Evolutionary conservation across 1,140 invertebrate species (phyloP).

Genomic region (Drosophila aff.): DNA sequence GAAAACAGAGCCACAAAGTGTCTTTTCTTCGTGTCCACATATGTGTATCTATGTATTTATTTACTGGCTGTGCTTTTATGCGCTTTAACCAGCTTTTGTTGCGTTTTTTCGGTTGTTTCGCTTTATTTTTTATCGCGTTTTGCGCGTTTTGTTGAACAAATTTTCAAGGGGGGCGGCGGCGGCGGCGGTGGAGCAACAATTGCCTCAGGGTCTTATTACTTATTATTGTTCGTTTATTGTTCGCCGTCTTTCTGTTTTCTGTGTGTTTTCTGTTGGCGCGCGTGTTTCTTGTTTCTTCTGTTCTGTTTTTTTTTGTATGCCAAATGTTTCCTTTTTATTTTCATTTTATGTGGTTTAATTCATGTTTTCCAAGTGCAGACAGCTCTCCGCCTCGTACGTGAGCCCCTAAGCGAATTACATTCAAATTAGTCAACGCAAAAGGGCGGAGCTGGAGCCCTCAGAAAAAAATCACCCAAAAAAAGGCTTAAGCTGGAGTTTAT

Average conservation of each 20-base stretch:
- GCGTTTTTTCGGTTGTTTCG: slow-evolving; percentile 10
- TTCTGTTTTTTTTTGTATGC: slow-evolving; percentile 2
- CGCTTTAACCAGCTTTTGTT: slow-evolving; percentile 41
- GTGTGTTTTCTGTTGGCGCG: slow-evolving; percentile 48
- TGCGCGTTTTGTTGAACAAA: slow-evolving; percentile 53
- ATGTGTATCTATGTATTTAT: slow-evolving; percentile 28
- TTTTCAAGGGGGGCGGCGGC: slow-evolving; percentile 17
- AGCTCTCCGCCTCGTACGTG: slow-evolving; percentile 38
- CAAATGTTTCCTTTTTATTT: slow-evolving; percentile 31
- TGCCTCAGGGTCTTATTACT: slow-evolving; percentile 71
- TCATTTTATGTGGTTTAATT: slow-evolving; percentile 46
- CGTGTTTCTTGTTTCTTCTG: slow-evolving; percentile 21
- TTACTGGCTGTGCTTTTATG: slow-evolving; percentile 36
- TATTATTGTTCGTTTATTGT: slow-evolving; percentile 78
- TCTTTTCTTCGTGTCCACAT: slow-evolving; percentile 44
- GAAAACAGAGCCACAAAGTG: slow-evolving; percentile 18
- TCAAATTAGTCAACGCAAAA: slow-evolving; percentile 65
- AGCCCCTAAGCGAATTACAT: slow-evolving; percentile 65
- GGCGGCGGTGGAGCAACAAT: slow-evolving; percentile 34
- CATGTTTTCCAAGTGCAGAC: slow-evolving; percentile 54
- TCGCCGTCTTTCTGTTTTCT: slow-evolving; percentile 44
- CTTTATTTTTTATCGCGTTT: slow-evolving; percentile 37
- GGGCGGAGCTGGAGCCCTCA: too few relatives aligned
- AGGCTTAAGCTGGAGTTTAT: slow-evolving; percentile 45
- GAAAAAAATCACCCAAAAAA: background rate